Evolutionary conservation across 2,113 vertebrate genomes (phyloP), one percentile per base, ranked within the genome.

Genomic region (Nettapus auritus): DNA sequence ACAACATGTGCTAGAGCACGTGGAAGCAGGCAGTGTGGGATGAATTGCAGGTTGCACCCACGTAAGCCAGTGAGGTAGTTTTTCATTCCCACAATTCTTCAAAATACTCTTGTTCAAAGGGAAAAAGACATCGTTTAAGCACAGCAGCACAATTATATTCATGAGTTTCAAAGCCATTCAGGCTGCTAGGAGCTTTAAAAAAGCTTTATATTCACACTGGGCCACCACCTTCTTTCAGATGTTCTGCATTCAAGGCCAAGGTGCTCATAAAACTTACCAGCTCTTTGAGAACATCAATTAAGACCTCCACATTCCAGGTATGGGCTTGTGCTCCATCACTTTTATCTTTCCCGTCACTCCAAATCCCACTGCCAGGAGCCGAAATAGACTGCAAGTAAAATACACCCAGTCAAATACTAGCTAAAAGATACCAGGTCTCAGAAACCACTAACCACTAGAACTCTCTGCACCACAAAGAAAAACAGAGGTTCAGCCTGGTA

Each of bases 291-390:
- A 99, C 98, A 63, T 99, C 99, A 67, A 99, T 99, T 82, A 99
- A 98, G 94, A 99, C 99, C 96, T 99, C 99, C 9, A 99, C 99
- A 89, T 99, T 99, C 99, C 99, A 99, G 5, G 99, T 99, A 95
- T 99, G 99, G 25, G 98, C 98, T 98, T 99, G 99, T 22, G 99
- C 98, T 64, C 98, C 98, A 6, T 99, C 99, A 38, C 98, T 99
- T 97, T 99, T 99, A 97, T 99, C 99, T 83, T 99, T 99, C 15
- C 99, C 99, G 48, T 99, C 99, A 89, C 99, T 99, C 99, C 99
- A 99, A 97, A 99, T 99, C 28, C 99, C 99, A 97, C 99, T 99
- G 71, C 99, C 99, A 93, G 99, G 99, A 96, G 99, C 98, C 75
- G 99, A 98, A 94, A 99, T 99, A 63, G 99, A 99, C 99, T 99